Conservation (phyloP, 2,888 invertebrate genomes). For the Amphiduros pacificus region DNA sequence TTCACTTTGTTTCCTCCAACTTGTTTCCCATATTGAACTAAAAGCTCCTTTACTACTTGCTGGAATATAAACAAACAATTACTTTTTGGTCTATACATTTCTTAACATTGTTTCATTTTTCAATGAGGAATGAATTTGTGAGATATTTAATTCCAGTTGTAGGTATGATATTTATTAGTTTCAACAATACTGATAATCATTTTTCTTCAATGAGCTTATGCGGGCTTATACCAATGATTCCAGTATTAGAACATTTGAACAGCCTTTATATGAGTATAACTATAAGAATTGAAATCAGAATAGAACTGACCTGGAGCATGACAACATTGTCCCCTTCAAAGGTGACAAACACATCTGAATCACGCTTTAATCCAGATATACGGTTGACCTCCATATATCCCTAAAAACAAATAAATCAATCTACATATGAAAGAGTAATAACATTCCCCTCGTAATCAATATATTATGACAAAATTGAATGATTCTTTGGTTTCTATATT, state of each 20-base stretch:
- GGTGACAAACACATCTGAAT: slow-evolving; percentile 25
- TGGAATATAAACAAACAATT: slow-evolving; percentile 1
- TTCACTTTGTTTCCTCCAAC: slow-evolving; percentile 14
- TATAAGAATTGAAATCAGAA: too few species aligned
- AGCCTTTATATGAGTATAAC: too few species aligned
- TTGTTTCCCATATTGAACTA: slow-evolving; percentile 17
- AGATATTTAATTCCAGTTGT: too few species aligned
- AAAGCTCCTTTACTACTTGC: slow-evolving; percentile 25
- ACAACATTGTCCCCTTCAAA: slow-evolving; percentile 28
- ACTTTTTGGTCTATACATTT: neutral
- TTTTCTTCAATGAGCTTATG: too few species aligned
- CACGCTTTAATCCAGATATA: slow-evolving; percentile 19
- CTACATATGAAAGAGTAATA: neutral
- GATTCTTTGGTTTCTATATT: too few species aligned
- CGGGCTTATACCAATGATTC: too few species aligned
- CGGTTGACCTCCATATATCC: slow-evolving; percentile 27
- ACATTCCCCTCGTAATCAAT: neutral
- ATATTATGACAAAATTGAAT: too few species aligned
- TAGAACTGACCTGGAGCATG: slow-evolving; percentile 21
- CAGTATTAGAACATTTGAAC: too few species aligned
- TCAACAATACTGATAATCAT: too few species aligned
- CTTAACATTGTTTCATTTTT: neutral
- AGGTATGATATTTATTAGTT: too few species aligned
- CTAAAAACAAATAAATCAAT: slow-evolving; percentile 12
- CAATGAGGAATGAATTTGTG: too few species aligned